These are phyloP conservation scores for Apogon talboti DNA, from an alignment of 2,797 vertebrate species.

Conservation along the genomic window DNA sequence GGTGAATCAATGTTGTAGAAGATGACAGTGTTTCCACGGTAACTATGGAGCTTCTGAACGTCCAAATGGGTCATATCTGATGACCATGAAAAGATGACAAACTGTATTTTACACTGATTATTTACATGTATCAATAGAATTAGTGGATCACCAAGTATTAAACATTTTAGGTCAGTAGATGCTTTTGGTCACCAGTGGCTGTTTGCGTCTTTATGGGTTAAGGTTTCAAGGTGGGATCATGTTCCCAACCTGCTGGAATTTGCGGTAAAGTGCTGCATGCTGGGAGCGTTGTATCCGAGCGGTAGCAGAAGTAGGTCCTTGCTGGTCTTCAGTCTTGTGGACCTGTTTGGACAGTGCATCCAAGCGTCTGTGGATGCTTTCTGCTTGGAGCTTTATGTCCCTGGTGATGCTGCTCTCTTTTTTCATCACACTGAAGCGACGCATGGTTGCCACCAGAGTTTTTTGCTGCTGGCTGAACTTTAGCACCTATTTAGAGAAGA, in stretches of 20 bases:
- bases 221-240: too few species aligned
- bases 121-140: too few species aligned
- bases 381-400: constrained; percentile 91
- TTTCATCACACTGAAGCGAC: constrained; percentile 94
- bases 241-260: constrained; percentile 83
- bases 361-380: constrained; percentile 86
- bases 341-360: constrained; percentile 85
- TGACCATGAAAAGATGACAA: too few species aligned
- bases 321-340: constrained; percentile 84
- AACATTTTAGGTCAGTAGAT: too few species aligned
- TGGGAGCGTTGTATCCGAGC: constrained; percentile 89
- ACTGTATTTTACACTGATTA: too few species aligned
- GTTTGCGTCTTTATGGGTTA: too few species aligned
- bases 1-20: too few species aligned
- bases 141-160: too few species aligned
- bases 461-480: constrained; percentile 92
- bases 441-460: constrained; percentile 90
- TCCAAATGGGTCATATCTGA: too few species aligned
- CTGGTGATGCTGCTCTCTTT: constrained; percentile 89
- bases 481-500: constrained; percentile 59
- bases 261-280: constrained; percentile 82
- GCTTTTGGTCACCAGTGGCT: too few species aligned
- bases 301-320: constrained; percentile 79
- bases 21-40: too few species aligned
- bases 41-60: too few species aligned